Evolutionary conservation across 1,140 invertebrate species (phyloP).

Genomic region (Papilio aristodemus): DNA sequence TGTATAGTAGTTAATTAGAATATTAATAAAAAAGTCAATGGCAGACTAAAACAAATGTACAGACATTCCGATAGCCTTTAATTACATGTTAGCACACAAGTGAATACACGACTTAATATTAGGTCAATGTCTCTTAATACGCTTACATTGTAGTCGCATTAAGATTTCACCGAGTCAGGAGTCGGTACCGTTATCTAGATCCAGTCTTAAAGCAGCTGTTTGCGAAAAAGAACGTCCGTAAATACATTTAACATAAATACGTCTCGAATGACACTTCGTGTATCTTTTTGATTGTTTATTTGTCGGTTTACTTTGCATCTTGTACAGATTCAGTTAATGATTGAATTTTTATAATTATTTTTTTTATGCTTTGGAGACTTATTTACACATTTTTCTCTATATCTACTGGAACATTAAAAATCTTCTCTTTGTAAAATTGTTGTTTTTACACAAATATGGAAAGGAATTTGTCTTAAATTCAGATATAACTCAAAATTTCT

Average conservation of each 20-base stretch:
- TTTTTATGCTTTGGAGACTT: too few species aligned
- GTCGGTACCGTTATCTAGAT: conserved; percentile 13
- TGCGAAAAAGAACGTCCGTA: neutral
- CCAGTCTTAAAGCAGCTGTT: conserved; percentile 15
- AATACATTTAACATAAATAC: conserved; percentile 25
- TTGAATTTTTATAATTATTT: neutral
- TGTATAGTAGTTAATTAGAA: too few species aligned
- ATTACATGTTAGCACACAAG: neutral
- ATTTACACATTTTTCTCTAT: too few species aligned
- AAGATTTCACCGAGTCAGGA: conserved; percentile 15
- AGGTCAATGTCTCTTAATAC: conserved; percentile 20
- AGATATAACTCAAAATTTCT: neutral
- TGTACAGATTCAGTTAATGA: neutral
- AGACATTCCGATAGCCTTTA: neutral
- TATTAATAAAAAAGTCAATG: too few species aligned
- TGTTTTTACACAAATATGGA: too few species aligned
- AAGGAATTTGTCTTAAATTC: neutral
- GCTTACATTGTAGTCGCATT: conserved; percentile 18
- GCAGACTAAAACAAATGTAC: too few species aligned
- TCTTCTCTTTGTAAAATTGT: too few species aligned
- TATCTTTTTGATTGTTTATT: conserved; percentile 6
- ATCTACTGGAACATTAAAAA: too few species aligned
- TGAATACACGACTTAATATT: neutral
- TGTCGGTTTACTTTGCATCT: neutral
- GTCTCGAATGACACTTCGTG: conserved; percentile 13